Evolutionary conservation across 2,113 vertebrate genomes (phyloP).

Genomic region (Aphyosemion australe): DNA sequence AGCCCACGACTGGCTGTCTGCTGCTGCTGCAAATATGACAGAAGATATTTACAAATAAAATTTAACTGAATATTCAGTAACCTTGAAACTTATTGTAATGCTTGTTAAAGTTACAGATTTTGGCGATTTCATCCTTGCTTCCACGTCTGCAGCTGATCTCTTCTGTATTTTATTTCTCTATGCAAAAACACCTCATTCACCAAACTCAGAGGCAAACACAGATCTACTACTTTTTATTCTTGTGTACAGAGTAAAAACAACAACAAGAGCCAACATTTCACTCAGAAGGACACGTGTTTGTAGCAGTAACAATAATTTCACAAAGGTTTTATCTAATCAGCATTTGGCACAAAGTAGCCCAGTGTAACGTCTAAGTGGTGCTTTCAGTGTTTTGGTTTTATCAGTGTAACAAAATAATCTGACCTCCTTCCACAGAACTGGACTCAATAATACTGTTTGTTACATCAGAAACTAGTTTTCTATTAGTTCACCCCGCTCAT

Average conservation of each 20-base stretch:
- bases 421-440: slow-evolving; percentile 15
- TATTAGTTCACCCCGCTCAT: not conserved
- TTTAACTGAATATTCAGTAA: too few species aligned
- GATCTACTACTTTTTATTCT: slow-evolving; percentile 54
- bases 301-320: slow-evolving; percentile 35
- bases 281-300: slow-evolving; percentile 19
- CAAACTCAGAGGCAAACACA: not conserved
- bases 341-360: slow-evolving; percentile 31
- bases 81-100: too few species aligned
- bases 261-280: slow-evolving; percentile 40
- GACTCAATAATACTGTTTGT: slow-evolving; percentile 31
- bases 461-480: not conserved
- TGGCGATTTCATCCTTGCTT: too few species aligned
- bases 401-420: slow-evolving; percentile 33
- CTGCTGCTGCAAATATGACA: too few species aligned
- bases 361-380: not conserved
- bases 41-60: too few species aligned
- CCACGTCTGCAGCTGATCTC: too few species aligned
- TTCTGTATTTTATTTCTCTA: too few species aligned
- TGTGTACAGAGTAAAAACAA: slow-evolving; percentile 52
- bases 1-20: too few species aligned
- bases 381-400: slow-evolving; percentile 37
- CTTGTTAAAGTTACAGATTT: too few species aligned
- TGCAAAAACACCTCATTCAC: not conserved
- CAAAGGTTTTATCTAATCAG: slow-evolving; percentile 37